phyloP scores from a whole-genome alignment of 2,888 invertebrate species.

The Athrips mouffetella region DNA sequence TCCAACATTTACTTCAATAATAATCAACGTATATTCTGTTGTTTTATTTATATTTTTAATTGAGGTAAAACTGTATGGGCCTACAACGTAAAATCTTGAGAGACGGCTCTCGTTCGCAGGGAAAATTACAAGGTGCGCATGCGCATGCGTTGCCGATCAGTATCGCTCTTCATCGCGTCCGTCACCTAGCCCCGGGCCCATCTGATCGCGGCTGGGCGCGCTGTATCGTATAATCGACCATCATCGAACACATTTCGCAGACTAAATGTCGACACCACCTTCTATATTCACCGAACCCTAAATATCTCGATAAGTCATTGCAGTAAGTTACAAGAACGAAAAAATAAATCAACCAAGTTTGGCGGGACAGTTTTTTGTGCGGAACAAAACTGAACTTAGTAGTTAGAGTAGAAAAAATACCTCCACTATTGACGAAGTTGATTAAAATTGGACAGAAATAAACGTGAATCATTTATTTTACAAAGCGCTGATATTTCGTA shows the following conservation, averaged over 20 bases:
- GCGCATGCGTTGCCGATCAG: constrained; percentile 39
- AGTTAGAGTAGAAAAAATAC: constrained; percentile 20
- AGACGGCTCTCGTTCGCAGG: constrained; percentile 34
- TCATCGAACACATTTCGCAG: constrained; percentile 57
- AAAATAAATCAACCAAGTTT: constrained; percentile 14
- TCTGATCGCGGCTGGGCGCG: constrained; percentile 43
- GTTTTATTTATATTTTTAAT: constrained; percentile 6
- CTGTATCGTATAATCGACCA: constrained; percentile 29
- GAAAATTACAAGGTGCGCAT: constrained; percentile 57
- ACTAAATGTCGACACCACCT: constrained; percentile 54
- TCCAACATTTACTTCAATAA: constrained; percentile 4
- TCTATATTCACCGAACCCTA: constrained; percentile 32
- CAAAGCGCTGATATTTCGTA: constrained; percentile 35
- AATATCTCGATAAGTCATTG: constrained; percentile 15
- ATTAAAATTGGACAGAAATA: constrained; percentile 23
- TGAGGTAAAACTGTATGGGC: neutral
- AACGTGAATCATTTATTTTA: constrained; percentile 30
- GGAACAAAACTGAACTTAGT: constrained; percentile 13
- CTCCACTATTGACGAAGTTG: constrained; percentile 22
- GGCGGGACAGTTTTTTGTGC: constrained; percentile 12
- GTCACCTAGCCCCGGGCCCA: constrained; percentile 62
- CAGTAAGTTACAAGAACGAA: constrained; percentile 11
- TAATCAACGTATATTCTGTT: neutral
- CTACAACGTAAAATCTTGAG: constrained; percentile 22
- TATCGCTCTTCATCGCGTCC: constrained; percentile 59